Evolutionary conservation across 2,113 vertebrate species (phyloP).

Genomic region (Muscicapa adusta): DNA sequence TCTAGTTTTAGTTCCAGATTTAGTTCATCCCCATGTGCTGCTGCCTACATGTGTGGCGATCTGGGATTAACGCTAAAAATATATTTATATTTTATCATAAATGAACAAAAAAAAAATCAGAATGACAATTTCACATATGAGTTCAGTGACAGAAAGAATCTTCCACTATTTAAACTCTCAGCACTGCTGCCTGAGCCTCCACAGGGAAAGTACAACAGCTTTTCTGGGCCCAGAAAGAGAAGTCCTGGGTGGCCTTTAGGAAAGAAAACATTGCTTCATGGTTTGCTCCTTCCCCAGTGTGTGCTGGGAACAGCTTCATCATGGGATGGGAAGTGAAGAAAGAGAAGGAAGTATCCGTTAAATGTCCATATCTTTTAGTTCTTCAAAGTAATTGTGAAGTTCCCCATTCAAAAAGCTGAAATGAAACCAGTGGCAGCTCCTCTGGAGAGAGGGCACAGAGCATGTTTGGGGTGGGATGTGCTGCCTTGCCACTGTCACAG

Average conservation of each 20-base stretch:
- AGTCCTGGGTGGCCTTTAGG: background rate
- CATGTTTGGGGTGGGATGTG: background rate
- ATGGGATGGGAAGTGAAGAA: background rate
- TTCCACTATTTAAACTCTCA: background rate
- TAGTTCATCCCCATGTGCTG: background rate
- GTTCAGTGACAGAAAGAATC: background rate
- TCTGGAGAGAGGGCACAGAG: slow-evolving; percentile 18
- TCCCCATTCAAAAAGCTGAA: slow-evolving; percentile 36
- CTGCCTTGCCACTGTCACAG: background rate
- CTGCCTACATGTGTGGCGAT: background rate
- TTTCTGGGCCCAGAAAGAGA: background rate
- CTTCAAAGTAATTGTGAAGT: slow-evolving; percentile 35
- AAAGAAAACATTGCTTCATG: background rate
- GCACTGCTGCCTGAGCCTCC: background rate
- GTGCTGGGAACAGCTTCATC: background rate
- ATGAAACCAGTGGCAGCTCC: slow-evolving; percentile 34
- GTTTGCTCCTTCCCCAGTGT: background rate
- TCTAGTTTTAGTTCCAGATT: background rate
- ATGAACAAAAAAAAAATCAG: slow-evolving; percentile 15
- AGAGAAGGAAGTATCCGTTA: background rate
- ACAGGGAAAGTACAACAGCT: background rate
- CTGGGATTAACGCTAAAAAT: slow-evolving; percentile 37
- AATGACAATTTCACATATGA: background rate
- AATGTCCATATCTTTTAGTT: background rate
- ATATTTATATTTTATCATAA: slow-evolving; percentile 31